A percentile compares a stretch with the other conserved stretches of the same genome.
Conservation (phyloP, 2,113 vertebrate genomes). For the Callopanchax toddi region DNA sequence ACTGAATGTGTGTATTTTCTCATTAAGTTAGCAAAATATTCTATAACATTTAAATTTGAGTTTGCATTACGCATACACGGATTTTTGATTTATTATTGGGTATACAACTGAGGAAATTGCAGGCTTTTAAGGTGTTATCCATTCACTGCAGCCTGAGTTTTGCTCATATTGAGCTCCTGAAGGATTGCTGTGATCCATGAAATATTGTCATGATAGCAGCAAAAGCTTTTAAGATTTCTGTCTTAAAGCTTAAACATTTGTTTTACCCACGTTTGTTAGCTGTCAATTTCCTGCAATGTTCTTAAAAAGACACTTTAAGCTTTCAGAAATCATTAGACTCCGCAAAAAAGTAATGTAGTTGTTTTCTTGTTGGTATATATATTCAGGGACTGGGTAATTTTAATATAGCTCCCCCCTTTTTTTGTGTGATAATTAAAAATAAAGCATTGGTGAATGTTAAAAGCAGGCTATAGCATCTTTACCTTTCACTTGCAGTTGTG, state of each 20-base stretch:
- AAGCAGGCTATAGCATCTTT: constrained; percentile 29
- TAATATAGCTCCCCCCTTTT: not conserved
- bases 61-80: no score
- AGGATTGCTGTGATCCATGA: not conserved
- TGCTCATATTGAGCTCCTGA: not conserved
- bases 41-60: no score
- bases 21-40: no score
- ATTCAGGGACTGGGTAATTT: not conserved
- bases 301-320: constrained; percentile 4
- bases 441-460: constrained; percentile 20
- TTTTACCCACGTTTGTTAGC: constrained; percentile 13
- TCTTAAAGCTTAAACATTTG: not conserved
- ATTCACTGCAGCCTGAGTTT: not conserved
- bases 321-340: not conserved
- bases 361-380: constrained; percentile 13
- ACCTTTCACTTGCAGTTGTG: constrained; percentile 21
- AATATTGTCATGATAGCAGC: constrained; percentile 7
- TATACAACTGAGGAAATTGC: constrained; percentile 10
- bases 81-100: not conserved
- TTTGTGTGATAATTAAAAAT: constrained; percentile 4
- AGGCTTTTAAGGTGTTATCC: not conserved
- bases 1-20: no score
- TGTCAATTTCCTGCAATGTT: constrained; percentile 6
- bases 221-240: not conserved
- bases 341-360: not conserved